Evolutionary conservation across 1,140 invertebrate genomes (phyloP).

Genomic region (Cyphomyrmex costatus): DNA sequence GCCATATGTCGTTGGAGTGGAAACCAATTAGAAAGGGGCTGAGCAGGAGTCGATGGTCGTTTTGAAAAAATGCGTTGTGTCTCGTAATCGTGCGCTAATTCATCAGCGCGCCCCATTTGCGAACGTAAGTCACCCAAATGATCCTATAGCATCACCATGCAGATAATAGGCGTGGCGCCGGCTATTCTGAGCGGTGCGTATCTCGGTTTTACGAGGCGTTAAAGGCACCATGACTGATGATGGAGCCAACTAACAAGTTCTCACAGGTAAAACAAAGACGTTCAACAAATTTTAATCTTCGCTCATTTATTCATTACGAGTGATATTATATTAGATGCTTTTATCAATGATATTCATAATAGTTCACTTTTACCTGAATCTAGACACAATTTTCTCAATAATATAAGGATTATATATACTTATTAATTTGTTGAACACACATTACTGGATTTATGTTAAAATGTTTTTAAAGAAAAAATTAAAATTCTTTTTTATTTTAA

Average conservation of each 20-base stretch:
- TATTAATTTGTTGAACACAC: not conserved
- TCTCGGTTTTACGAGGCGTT: slow-evolving; percentile 70
- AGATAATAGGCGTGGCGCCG: slow-evolving; percentile 62
- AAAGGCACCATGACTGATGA: slow-evolving; percentile 63
- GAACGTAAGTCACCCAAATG: slow-evolving; percentile 55
- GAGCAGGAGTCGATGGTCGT: slow-evolving; percentile 22
- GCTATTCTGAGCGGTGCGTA: slow-evolving; percentile 54
- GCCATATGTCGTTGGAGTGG: slow-evolving; percentile 9
- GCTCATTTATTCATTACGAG: not conserved
- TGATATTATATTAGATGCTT: too few relatives aligned
- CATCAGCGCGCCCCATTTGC: slow-evolving; percentile 56
- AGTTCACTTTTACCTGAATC: not conserved
- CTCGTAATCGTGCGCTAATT: slow-evolving; percentile 54
- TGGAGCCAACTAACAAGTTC: slow-evolving; percentile 56
- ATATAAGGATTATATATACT: not conserved
- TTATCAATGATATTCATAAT: too few relatives aligned
- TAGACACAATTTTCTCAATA: not conserved
- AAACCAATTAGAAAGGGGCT: slow-evolving; percentile 47
- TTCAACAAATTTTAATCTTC: slow-evolving; percentile 23
- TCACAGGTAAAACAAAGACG: slow-evolving; percentile 46
- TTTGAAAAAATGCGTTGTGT: slow-evolving; percentile 41
- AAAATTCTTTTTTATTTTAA: not conserved
- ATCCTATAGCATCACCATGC: slow-evolving; percentile 30
- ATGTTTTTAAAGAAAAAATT: too few relatives aligned
- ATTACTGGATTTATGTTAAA: not conserved